Conservation (phyloP, 1,140 invertebrate species). For the Meloidogyne hapla region DNA sequence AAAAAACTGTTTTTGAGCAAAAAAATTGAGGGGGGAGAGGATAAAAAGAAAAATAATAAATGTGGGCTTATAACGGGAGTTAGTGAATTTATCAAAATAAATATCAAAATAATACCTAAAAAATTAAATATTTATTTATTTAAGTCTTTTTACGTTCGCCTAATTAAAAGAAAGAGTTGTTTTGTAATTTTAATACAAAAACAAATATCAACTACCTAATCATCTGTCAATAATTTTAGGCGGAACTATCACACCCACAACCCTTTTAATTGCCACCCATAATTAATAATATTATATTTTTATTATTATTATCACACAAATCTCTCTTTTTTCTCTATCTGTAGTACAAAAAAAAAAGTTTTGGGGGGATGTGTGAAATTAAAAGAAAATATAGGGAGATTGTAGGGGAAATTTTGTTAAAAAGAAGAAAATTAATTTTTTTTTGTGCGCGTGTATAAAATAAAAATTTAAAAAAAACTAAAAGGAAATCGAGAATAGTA, state of each 20-base stretch:
- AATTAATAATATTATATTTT: too few species aligned
- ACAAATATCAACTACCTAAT: not conserved
- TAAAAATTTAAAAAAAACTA: not conserved
- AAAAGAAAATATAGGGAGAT: not conserved
- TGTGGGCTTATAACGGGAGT: too few species aligned
- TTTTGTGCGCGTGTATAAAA: constrained; percentile 1
- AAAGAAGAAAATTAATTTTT: not conserved
- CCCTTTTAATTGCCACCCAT: not conserved
- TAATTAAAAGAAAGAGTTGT: too few species aligned
- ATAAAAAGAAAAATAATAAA: too few species aligned
- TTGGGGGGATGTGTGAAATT: not conserved
- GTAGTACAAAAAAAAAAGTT: not conserved
- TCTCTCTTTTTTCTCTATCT: not conserved
- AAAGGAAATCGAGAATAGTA: not conserved
- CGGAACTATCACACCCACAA: not conserved
- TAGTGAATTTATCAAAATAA: too few species aligned
- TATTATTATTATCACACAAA: not conserved
- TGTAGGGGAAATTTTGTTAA: too few species aligned
- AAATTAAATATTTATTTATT: too few species aligned
- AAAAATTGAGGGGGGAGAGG: too few species aligned
- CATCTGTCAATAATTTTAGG: not conserved
- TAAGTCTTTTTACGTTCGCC: too few species aligned
- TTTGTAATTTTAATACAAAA: not conserved
- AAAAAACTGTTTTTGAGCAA: too few species aligned
- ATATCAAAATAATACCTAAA: too few species aligned